A percentile compares a stretch with the other conserved stretches of the same genome.
Conservation (phyloP, 2,113 vertebrate species). For the Crotophaga sulcirostris region DNA sequence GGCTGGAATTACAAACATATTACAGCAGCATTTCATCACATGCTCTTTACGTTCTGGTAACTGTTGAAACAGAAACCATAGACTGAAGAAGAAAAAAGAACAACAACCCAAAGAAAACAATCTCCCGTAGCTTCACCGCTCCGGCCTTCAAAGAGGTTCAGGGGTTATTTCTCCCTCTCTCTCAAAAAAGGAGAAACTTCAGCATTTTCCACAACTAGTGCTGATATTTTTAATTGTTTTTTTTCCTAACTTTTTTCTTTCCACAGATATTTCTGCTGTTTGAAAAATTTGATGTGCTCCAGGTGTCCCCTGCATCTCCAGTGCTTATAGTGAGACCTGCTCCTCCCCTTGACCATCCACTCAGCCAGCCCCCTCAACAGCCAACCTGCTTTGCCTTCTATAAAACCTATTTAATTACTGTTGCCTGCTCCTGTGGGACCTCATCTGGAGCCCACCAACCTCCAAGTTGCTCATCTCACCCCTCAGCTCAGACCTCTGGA, state of each 20-base stretch:
- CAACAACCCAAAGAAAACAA: conserved; percentile 53
- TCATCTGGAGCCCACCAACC: not conserved
- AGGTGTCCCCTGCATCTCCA: not conserved
- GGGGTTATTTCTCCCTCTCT: not conserved
- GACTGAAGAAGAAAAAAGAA: not conserved
- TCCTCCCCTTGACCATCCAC: not conserved
- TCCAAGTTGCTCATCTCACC: not conserved
- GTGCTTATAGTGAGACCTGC: not conserved
- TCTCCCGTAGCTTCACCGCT: not conserved
- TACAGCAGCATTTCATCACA: conserved; percentile 55
- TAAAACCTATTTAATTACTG: not conserved
- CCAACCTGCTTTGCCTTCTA: not conserved
- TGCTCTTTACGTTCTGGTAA: conserved; percentile 39
- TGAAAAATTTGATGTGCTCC: not conserved
- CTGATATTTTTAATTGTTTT: not conserved
- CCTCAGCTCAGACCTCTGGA: not conserved
- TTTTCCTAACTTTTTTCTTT: not conserved
- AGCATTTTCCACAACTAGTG: not conserved
- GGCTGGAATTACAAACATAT: conserved; percentile 68
- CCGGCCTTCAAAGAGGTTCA: not conserved
- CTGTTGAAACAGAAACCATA: conserved; percentile 46
- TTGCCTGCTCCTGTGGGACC: not conserved
- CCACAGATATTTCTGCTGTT: not conserved
- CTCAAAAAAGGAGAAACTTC: not conserved
- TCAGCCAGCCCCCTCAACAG: not conserved